Evolutionary conservation across 2,797 vertebrate species (phyloP), one percentile per base, ranked within the genome.

Genomic region (Tolypeutes matacus): DNA sequence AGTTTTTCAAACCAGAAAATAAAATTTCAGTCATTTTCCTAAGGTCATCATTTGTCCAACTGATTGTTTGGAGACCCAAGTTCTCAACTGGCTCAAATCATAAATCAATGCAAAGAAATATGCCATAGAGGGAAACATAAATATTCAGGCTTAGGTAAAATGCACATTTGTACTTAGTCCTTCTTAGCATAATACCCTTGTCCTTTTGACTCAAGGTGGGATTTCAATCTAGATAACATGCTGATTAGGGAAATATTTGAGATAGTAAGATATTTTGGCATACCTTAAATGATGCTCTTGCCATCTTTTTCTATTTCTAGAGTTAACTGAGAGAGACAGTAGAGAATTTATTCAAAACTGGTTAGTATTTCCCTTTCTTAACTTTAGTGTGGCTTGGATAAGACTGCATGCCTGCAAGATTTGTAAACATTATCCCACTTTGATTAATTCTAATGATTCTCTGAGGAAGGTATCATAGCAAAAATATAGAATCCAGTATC

Each of bases 401-500:
- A 46, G 36, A 86, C 70, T 25, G 58, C 73, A 70, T 70, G 81
- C 21, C 75, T 64, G 10, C 36, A 81, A 93, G n/a, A 75, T 67
- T 75, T 84, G 20, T 88, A 87, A 95, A 91, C 58, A 67, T 8
- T 17, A 31, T 80, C 80, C 25, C 42, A 91, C 39, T 93, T 77
- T 73, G 82, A 90, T 83, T 29, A 86, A 91, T 83, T 75, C 88
- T 56, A 77, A 83, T 18, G n/a, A 73, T 81, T 76, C 64, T 89
- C 58, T 85, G 73, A 91, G 46, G 21, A 21, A 67, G 25, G 42
- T 11, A 78, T 70, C 46, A 64, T 53, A 46, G 42, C 60, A 51
- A 58, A 82, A 91, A 85, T 39, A 58, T 1, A 29, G 10, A 92
- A 89, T 34, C 27, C 17, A 93, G n/a, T 18, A 39, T 91, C 39